A percentile compares a stretch with the other conserved stretches of the same genome.
Evolutionary conservation across 2,797 vertebrate species (phyloP).

Genomic region (Acanthurus tractus): DNA sequence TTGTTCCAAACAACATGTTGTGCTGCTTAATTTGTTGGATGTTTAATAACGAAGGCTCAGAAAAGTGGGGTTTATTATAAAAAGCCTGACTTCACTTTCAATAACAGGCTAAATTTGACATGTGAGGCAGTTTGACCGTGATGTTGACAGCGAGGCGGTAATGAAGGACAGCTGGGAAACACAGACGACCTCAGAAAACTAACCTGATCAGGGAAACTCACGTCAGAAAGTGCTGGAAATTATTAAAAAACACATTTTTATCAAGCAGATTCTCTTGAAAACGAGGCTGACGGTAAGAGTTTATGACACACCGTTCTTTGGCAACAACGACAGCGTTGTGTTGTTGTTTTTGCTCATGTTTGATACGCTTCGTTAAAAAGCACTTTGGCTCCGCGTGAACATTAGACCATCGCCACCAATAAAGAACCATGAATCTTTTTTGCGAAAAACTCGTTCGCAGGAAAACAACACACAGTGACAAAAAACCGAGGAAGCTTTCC

Average conservation of each 20-base stretch:
- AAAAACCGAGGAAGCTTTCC: not conserved
- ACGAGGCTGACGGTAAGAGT: not conserved
- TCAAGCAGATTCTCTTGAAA: not conserved
- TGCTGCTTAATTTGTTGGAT: not conserved
- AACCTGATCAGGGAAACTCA: not conserved
- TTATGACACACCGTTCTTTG: no score
- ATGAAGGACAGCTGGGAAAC: constrained; percentile 17
- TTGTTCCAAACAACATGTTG: not conserved
- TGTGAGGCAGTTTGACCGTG: constrained; percentile 8
- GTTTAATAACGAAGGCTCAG: not conserved
- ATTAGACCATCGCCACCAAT: not conserved
- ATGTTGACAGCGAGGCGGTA: constrained; percentile 2
- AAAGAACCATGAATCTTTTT: not conserved
- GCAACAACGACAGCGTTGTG: not conserved
- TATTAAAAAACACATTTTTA: not conserved
- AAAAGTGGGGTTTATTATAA: not conserved
- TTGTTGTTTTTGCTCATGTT: not conserved
- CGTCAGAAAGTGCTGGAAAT: not conserved
- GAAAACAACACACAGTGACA: not conserved
- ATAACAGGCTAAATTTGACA: not conserved
- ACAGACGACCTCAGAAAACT: no score
- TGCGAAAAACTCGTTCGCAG: not conserved
- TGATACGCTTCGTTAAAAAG: not conserved
- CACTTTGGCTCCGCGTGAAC: no score
- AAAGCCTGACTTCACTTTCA: not conserved